Percentiles rank a stretch among this genome's conserved stretches.
Evolutionary conservation across 1,140 invertebrate genomes (phyloP).

Genomic region (Euglossa dilemma): DNA sequence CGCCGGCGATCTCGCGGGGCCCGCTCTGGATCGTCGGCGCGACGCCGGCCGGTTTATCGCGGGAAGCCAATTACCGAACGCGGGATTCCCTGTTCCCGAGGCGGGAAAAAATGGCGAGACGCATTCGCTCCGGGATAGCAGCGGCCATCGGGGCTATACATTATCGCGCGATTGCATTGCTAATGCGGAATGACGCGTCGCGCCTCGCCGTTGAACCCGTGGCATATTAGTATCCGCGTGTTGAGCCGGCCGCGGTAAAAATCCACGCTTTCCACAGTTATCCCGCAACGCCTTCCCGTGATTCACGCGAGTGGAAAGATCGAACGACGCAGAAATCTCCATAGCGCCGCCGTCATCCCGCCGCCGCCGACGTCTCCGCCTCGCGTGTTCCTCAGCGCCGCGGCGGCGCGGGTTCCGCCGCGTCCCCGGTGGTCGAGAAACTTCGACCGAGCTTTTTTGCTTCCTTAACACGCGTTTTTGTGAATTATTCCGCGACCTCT

Average conservation of each 20-base stretch:
- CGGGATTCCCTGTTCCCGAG: neutral
- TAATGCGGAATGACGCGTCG: conserved; percentile 17
- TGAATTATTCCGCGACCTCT: conserved; percentile 28
- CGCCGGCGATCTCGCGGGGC: too few species aligned
- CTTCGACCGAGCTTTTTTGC: conserved; percentile 19
- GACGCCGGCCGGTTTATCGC: too few species aligned
- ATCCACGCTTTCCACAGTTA: conserved; percentile 29
- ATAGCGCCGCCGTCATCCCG: neutral
- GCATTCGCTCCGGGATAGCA: neutral
- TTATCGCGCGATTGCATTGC: conserved; percentile 25
- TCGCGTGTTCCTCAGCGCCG: too few species aligned
- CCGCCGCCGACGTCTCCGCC: too few species aligned
- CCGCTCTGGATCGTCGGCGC: too few species aligned
- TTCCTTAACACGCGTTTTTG: conserved; percentile 7
- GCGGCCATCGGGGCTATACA: neutral
- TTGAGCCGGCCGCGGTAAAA: conserved; percentile 6
- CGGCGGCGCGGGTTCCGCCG: too few species aligned
- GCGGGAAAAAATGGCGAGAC: neutral
- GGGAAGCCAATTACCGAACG: neutral
- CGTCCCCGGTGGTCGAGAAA: conserved; percentile 24
- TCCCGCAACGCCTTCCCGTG: conserved; percentile 6
- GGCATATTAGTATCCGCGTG: conserved; percentile 30
- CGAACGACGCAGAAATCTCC: conserved; percentile 4
- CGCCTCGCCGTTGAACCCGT: conserved; percentile 1
- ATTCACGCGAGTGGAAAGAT: conserved; percentile 6